Evolutionary conservation across 2,888 invertebrate genomes (phyloP).

Genomic region (Nemapogon koenigi): DNA sequence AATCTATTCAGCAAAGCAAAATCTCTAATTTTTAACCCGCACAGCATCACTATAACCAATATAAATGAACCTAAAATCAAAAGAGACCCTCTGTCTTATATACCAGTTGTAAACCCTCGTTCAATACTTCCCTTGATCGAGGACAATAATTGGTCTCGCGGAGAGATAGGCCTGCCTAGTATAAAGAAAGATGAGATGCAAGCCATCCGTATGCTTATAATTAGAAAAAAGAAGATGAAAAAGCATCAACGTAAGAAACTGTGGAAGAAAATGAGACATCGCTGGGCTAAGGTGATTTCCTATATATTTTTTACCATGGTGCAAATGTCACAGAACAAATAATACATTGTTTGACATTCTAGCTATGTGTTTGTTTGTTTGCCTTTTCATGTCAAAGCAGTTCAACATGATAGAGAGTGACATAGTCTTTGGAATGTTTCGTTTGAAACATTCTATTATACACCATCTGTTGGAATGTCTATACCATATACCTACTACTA

Average conservation of each 20-base stretch:
- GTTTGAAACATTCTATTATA: no score
- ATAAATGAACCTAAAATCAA: slow-evolving; percentile 24
- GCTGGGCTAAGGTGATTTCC: slow-evolving; percentile 69
- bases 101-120: slow-evolving; percentile 48
- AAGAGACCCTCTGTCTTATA: slow-evolving; percentile 41
- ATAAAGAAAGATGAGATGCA: slow-evolving; percentile 65
- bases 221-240: slow-evolving; percentile 84
- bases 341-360: no score
- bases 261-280: slow-evolving; percentile 78
- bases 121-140: slow-evolving; percentile 43
- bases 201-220: slow-evolving; percentile 77
- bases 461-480: no score
- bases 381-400: no score
- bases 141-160: slow-evolving; percentile 42
- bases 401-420: no score
- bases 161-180: slow-evolving; percentile 55
- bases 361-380: no score
- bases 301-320: slow-evolving; percentile 9
- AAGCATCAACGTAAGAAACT: slow-evolving; percentile 84
- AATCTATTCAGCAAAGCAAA: no score
- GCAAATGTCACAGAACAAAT: no score
- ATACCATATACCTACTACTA: no score
- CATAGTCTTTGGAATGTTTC: no score
- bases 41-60: no score
- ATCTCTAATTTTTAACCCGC: no score